A percentile compares a stretch with the other conserved stretches of the same genome.
These are phyloP conservation scores for Aphelinus atriplicis DNA, from an alignment of 1,140 invertebrate genomes.

Conservation along the genomic window DNA sequence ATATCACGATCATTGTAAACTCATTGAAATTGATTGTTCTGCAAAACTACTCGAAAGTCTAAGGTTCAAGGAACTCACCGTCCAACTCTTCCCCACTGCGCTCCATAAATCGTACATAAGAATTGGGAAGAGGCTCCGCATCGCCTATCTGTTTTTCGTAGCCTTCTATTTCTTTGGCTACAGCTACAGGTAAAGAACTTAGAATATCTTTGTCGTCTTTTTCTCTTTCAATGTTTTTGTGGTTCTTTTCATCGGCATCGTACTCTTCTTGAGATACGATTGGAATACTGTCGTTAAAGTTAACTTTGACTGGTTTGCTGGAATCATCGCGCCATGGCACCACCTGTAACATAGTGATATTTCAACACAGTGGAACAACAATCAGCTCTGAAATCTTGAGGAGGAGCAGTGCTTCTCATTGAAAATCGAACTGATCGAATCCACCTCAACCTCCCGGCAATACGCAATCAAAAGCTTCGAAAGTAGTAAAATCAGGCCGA, in stretches of 20 bases:
- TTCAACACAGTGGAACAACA: slow-evolving; percentile 7
- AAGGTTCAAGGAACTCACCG: slow-evolving; percentile 68
- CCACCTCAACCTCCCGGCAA: slow-evolving; percentile 4
- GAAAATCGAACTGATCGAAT: slow-evolving; percentile 7
- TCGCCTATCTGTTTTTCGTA: slow-evolving; percentile 78
- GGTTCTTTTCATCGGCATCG: slow-evolving; percentile 52
- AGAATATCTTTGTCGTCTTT: slow-evolving; percentile 61
- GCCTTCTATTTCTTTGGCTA: slow-evolving; percentile 80
- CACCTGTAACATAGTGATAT: slow-evolving; percentile 48
- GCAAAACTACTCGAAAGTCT: too few relatives aligned
- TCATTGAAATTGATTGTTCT: too few relatives aligned
- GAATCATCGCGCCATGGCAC: slow-evolving; percentile 57
- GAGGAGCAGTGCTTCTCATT: background rate
- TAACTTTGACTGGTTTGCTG: slow-evolving; percentile 57
- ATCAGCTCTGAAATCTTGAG: background rate
- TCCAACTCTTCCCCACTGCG: slow-evolving; percentile 94
- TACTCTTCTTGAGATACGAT: slow-evolving; percentile 56
- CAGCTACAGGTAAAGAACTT: slow-evolving; percentile 79
- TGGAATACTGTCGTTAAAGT: slow-evolving; percentile 56
- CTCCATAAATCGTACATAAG: slow-evolving; percentile 92
- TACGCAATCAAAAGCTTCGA: background rate
- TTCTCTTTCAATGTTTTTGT: slow-evolving; percentile 56
- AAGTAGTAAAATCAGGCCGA: background rate
- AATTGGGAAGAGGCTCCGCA: slow-evolving; percentile 80
- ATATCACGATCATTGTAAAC: background rate